Evolutionary conservation across 2,113 vertebrate species (phyloP).

Genomic region (Antigone vipio): DNA sequence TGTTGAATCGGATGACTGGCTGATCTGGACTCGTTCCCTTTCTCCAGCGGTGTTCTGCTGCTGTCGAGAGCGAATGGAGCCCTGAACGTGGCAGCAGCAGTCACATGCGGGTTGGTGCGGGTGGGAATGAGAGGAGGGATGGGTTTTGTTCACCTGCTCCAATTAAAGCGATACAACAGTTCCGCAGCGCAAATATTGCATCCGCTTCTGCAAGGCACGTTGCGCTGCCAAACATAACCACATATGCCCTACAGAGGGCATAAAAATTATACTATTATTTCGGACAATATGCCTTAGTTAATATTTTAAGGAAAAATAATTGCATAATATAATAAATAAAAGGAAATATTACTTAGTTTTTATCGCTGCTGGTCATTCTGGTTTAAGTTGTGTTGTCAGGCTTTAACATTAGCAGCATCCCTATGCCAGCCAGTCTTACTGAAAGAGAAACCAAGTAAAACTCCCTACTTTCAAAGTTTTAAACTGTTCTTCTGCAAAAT

Average conservation of each 20-base stretch:
- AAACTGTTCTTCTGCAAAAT: too few relatives aligned
- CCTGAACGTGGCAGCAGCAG: not conserved
- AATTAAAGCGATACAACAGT: not conserved
- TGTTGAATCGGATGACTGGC: not conserved
- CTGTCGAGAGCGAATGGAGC: not conserved
- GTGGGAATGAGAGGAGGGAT: rapidly evolving
- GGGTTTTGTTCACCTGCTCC: not conserved
- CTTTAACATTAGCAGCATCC: rapidly evolving
- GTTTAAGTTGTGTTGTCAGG: not conserved
- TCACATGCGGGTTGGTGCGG: not conserved
- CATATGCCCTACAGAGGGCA: not conserved
- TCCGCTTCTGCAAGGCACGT: not conserved
- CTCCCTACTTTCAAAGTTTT: not conserved
- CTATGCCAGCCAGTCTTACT: rapidly evolving
- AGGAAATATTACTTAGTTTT: rapidly evolving
- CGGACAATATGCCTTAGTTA: not conserved
- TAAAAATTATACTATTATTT: not conserved
- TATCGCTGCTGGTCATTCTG: rapidly evolving
- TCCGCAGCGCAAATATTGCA: not conserved
- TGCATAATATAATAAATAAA: not conserved
- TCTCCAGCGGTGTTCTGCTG: rapidly evolving
- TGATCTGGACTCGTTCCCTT: rapidly evolving
- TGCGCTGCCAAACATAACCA: not conserved
- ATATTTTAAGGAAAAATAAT: not conserved
- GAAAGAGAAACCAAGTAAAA: not conserved